These are phyloP conservation scores for Todiramphus saurophagus DNA, from an alignment of 2,113 vertebrate genomes.

Conservation along the genomic window DNA sequence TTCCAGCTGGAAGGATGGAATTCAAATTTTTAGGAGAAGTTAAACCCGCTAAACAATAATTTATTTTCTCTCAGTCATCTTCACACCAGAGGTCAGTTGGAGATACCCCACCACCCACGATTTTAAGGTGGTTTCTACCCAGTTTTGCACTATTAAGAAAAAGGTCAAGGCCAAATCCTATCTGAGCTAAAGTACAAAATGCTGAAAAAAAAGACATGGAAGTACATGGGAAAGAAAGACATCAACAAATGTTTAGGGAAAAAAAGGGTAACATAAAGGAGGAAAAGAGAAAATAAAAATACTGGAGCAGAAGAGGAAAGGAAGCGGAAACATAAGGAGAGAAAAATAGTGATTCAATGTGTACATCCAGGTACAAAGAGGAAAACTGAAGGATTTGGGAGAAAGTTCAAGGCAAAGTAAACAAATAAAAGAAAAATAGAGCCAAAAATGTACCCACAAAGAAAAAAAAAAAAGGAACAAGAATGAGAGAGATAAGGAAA, in stretches of 20 bases:
- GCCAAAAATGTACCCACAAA: neutral
- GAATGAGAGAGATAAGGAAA: neutral
- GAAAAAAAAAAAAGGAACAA: neutral
- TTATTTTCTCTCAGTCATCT: neutral
- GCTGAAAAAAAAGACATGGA: neutral
- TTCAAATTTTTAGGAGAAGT: conserved; percentile 3
- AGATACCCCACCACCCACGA: neutral
- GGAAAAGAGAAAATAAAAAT: neutral
- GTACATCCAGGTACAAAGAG: neutral
- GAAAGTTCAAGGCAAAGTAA: neutral
- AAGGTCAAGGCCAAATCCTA: neutral
- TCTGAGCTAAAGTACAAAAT: neutral
- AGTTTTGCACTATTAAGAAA: neutral
- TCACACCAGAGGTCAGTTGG: neutral
- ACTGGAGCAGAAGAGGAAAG: neutral
- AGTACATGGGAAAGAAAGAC: neutral
- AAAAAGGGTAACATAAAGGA: neutral
- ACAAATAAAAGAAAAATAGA: neutral
- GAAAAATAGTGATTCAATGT: neutral
- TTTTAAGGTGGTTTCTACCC: neutral
- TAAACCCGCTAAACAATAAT: neutral
- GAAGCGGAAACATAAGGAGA: neutral
- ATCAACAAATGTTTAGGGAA: neutral
- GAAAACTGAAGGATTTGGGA: neutral
- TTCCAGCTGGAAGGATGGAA: conserved; percentile 38